Conservation (phyloP, 2,797 vertebrate species). For the Orientallactaga sibirica region DNA sequence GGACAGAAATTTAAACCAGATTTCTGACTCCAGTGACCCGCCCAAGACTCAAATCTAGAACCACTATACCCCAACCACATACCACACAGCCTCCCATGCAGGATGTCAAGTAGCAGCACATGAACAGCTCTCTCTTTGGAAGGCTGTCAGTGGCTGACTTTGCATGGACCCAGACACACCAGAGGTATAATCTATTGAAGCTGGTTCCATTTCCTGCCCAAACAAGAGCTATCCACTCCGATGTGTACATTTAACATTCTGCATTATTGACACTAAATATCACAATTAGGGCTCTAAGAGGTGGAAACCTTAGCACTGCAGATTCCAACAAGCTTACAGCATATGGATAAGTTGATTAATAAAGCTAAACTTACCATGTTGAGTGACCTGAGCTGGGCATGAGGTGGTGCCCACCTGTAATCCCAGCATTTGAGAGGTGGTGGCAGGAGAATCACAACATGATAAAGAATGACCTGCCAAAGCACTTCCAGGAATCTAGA, state of each 20-base stretch:
- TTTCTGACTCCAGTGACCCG: conserved; percentile 27
- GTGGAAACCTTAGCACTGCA: conserved; percentile 24
- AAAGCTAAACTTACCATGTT: neutral
- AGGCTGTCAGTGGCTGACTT: neutral
- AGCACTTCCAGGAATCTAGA: neutral
- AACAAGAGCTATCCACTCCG: conserved; percentile 76
- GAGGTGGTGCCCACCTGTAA: neutral
- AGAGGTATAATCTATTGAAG: conserved; percentile 51
- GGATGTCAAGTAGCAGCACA: neutral
- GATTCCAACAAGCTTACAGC: conserved; percentile 35
- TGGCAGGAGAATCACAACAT: neutral
- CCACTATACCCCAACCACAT: neutral
- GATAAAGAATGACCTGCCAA: neutral
- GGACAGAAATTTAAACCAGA: neutral
- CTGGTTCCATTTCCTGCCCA: conserved; percentile 63
- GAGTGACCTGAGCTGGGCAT: neutral
- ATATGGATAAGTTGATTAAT: neutral
- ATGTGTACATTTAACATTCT: conserved; percentile 79
- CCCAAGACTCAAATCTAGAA: neutral
- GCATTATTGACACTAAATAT: conserved; percentile 67
- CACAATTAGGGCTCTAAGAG: conserved; percentile 17
- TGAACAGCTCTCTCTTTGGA: neutral
- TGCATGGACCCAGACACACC: neutral
- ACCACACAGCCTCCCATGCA: neutral
- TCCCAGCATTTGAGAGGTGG: neutral